Percentiles rank a stretch among this genome's conserved stretches.
Evolutionary conservation across 2,797 vertebrate genomes (phyloP).

Genomic region (Chrysolophus pictus): DNA sequence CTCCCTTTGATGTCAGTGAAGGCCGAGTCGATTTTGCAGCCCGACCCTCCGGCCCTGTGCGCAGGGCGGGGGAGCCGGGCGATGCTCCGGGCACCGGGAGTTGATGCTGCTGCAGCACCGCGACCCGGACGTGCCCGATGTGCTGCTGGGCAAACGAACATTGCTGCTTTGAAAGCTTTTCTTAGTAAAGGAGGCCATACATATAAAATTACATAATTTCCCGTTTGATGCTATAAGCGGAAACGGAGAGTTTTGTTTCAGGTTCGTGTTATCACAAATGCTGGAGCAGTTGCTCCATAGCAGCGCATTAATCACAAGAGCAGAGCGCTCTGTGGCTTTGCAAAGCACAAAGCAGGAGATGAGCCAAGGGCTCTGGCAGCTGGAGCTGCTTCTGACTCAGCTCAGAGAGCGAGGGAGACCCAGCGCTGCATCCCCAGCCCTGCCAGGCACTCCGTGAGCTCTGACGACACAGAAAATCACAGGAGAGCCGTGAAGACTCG

Average conservation of each 20-base stretch:
- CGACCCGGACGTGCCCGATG: accelerated
- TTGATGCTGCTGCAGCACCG: neutral
- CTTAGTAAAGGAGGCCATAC: neutral
- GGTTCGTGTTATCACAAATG: accelerated
- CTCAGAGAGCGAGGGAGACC: neutral
- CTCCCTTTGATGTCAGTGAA: accelerated
- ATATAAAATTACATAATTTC: neutral
- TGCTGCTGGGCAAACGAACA: too few relatives aligned
- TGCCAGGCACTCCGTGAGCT: too few relatives aligned
- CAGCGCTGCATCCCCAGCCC: accelerated
- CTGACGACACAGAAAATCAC: neutral
- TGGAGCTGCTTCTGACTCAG: neutral
- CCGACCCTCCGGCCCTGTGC: too few relatives aligned
- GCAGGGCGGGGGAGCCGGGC: neutral
- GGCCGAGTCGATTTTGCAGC: neutral
- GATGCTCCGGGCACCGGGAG: neutral
- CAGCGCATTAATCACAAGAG: neutral
- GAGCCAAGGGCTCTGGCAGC: neutral
- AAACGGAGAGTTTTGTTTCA: neutral
- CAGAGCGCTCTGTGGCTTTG: neutral
- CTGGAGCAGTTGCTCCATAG: neutral
- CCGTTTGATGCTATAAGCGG: neutral
- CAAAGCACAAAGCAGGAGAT: neutral
- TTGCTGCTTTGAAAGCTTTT: neutral
- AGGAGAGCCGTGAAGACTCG: neutral